Percentiles rank a stretch among this genome's conserved stretches.
phyloP scores from a whole-genome alignment of 1,140 invertebrate species.

The Himalopsyche phryganea region DNA sequence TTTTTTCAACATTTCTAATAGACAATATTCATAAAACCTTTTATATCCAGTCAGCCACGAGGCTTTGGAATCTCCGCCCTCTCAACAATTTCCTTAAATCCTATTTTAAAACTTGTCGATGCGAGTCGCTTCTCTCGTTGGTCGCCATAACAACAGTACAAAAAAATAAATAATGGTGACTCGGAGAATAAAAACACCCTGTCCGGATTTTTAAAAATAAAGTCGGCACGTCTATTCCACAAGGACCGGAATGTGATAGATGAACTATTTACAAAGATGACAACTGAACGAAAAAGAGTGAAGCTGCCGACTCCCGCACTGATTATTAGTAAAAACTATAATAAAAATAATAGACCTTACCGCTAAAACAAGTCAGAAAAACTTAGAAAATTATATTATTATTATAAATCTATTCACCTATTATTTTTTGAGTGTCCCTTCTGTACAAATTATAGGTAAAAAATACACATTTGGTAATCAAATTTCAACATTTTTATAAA shows the following conservation, averaged over 20 bases:
- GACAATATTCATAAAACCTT: slow-evolving; percentile 16
- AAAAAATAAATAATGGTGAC: slow-evolving; percentile 10
- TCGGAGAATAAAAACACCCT: slow-evolving; percentile 1
- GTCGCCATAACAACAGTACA: slow-evolving; percentile 5
- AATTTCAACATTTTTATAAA: slow-evolving; percentile 28
- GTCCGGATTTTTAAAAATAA: background rate
- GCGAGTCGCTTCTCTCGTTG: background rate
- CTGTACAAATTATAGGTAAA: background rate
- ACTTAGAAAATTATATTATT: slow-evolving; percentile 5
- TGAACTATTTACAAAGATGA: slow-evolving; percentile 18
- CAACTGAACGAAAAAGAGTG: background rate
- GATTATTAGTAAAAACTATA: background rate
- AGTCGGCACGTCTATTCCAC: slow-evolving; percentile 14
- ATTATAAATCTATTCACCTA: slow-evolving; percentile 8
- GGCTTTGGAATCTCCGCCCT: background rate
- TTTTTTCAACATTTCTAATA: slow-evolving; percentile 23
- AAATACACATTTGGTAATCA: slow-evolving; percentile 23
- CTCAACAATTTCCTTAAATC: background rate
- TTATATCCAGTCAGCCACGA: no score
- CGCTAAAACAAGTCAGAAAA: no score
- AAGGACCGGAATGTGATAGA: slow-evolving; percentile 20
- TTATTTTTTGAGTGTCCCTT: no score
- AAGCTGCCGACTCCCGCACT: slow-evolving; percentile 15
- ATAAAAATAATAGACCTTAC: background rate
- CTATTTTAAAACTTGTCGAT: background rate